phyloP scores from a whole-genome alignment of 2,797 vertebrate genomes.

The Cyprinella venusta region DNA sequence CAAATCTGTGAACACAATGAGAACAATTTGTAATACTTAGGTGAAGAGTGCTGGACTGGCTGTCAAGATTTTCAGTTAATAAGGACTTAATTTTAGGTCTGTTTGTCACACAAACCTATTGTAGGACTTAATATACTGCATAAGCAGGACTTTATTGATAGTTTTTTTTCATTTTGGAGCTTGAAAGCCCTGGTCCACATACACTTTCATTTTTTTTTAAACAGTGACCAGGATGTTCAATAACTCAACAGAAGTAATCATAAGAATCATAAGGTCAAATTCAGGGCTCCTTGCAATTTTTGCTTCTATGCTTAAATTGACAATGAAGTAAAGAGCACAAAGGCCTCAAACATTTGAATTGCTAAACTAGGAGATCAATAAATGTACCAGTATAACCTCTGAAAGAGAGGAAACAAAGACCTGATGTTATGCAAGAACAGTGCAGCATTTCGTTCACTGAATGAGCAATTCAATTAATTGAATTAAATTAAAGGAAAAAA shows the following conservation, averaged over 20 bases:
- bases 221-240: background rate
- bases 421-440: background rate
- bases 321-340: conserved; percentile 10
- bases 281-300: background rate
- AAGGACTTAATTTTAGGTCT: background rate
- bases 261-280: background rate
- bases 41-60: no score
- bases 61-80: background rate
- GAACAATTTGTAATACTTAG: background rate
- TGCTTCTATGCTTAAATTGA: conserved; percentile 6
- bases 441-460: background rate
- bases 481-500: background rate
- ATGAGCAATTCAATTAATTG: background rate
- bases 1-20: background rate
- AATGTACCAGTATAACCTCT: conserved; percentile 7
- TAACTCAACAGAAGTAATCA: background rate
- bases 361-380: conserved; percentile 42
- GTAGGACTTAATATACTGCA: background rate
- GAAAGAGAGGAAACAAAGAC: conserved; percentile 24
- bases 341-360: conserved; percentile 22
- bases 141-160: background rate
- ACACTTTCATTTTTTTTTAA: background rate
- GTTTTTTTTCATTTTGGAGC: background rate
- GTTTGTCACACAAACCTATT: background rate
- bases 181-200: background rate